Evolutionary conservation across 1,140 invertebrate genomes (phyloP).

Genomic region (Adoxophyes honmai): DNA sequence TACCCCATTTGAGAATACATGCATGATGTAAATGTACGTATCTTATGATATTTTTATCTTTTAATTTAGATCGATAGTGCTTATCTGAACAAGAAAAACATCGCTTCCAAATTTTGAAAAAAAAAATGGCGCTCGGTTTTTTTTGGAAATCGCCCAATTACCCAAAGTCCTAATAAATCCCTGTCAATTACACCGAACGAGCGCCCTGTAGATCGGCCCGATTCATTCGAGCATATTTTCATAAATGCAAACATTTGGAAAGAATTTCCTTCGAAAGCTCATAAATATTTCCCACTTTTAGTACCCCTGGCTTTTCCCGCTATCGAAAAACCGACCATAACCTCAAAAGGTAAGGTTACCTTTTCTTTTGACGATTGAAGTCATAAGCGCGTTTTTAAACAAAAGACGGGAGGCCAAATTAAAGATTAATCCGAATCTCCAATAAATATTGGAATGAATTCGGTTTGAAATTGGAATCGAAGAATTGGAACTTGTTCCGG

Average conservation of each 20-base stretch:
- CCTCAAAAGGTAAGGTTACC: constrained; percentile 31
- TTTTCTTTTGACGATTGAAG: constrained; percentile 24
- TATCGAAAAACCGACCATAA: constrained; percentile 28
- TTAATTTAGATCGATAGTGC: no score
- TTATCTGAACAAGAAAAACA: no score
- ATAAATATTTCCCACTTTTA: constrained; percentile 74
- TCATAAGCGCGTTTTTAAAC: constrained; percentile 66
- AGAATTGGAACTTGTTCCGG: constrained; percentile 68
- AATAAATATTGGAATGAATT: constrained; percentile 73
- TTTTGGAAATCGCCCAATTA: no score
- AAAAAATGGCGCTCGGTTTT: no score
- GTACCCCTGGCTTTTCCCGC: constrained; percentile 30
- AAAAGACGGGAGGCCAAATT: constrained; percentile 49
- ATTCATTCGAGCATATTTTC: constrained; percentile 73
- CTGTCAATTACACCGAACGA: constrained; percentile 14
- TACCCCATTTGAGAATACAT: no score
- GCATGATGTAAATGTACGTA: no score
- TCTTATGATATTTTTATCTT: no score
- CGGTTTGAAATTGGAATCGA: constrained; percentile 67
- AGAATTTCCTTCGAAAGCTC: constrained; percentile 74
- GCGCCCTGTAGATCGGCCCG: constrained; percentile 50
- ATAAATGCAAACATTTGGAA: constrained; percentile 76
- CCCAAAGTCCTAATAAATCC: constrained; percentile 6
- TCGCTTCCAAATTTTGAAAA: no score
- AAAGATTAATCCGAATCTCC: constrained; percentile 71